These are phyloP conservation scores for Bombus superbus DNA, from an alignment of 1,140 invertebrate genomes.

Conservation along the genomic window DNA sequence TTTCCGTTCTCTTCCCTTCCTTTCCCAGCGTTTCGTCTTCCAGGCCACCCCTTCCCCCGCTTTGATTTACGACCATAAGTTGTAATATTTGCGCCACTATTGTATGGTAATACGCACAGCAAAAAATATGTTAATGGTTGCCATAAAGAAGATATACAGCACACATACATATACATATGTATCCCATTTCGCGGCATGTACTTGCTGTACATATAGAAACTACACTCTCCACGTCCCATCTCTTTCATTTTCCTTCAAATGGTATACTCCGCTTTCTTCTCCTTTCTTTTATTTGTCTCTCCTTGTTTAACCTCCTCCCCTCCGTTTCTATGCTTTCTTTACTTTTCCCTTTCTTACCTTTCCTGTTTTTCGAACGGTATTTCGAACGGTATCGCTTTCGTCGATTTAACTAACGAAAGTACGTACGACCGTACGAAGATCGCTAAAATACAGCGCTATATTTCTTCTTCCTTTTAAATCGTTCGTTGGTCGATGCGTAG, in stretches of 20 bases:
- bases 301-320: slow-evolving; percentile 7
- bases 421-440: background rate
- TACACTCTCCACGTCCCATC: background rate
- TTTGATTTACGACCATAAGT: slow-evolving; percentile 80
- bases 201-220: slow-evolving; percentile 75
- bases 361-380: background rate
- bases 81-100: slow-evolving; percentile 82
- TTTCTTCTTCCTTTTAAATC: background rate
- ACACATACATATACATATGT: slow-evolving; percentile 67
- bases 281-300: slow-evolving; percentile 15
- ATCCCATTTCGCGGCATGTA: slow-evolving; percentile 79
- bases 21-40: slow-evolving; percentile 10
- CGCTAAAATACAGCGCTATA: background rate
- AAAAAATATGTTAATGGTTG: slow-evolving; percentile 83
- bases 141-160: slow-evolving; percentile 82
- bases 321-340: slow-evolving; percentile 10
- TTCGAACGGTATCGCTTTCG: background rate
- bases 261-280: slow-evolving; percentile 6
- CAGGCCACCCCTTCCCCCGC: slow-evolving; percentile 37
- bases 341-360: slow-evolving; percentile 9
- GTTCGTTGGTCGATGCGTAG: background rate
- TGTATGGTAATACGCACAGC: slow-evolving; percentile 81
- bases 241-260: slow-evolving; percentile 7
- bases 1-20: background rate
- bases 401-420: background rate